A percentile compares a stretch with the other conserved stretches of the same genome.
Evolutionary conservation across 2,797 vertebrate species (phyloP).

Genomic region (Glossophaga mutica): DNA sequence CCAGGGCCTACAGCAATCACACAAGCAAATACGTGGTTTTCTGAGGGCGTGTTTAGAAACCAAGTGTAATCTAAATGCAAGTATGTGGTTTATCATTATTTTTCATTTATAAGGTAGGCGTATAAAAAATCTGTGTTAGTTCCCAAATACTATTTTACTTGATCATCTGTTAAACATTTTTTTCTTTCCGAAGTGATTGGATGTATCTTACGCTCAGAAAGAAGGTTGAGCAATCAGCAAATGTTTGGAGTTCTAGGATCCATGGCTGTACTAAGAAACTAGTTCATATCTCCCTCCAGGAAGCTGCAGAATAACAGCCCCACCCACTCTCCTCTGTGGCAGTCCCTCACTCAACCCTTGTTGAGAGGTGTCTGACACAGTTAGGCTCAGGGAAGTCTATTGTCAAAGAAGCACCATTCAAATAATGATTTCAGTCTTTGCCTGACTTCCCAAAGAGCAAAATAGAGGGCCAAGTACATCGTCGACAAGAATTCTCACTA

Average conservation of each 20-base stretch:
- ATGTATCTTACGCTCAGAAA: background rate
- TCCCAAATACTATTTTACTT: background rate
- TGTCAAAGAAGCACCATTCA: background rate
- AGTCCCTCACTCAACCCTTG: background rate
- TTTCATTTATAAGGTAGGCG: background rate
- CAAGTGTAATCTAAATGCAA: background rate
- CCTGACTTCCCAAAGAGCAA: background rate
- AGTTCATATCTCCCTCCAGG: background rate
- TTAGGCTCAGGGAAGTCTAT: background rate
- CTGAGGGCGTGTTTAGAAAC: background rate
- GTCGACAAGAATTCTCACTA: background rate
- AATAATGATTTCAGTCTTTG: background rate
- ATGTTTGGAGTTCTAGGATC: background rate
- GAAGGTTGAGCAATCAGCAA: background rate
- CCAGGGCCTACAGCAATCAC: background rate
- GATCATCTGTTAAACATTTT: background rate
- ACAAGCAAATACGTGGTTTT: background rate
- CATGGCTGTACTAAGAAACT: background rate
- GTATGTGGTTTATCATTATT: background rate
- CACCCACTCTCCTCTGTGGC: background rate
- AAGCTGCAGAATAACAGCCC: background rate
- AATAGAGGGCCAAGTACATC: background rate
- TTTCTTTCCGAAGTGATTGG: background rate
- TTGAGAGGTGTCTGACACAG: background rate
- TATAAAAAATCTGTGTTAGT: background rate